Evolutionary conservation across 30 jellyfish, hydroid and myxozoan species (phyloP), one percentile per base, ranked within the genome.

Genomic region (Catostylus mosaicus): DNA sequence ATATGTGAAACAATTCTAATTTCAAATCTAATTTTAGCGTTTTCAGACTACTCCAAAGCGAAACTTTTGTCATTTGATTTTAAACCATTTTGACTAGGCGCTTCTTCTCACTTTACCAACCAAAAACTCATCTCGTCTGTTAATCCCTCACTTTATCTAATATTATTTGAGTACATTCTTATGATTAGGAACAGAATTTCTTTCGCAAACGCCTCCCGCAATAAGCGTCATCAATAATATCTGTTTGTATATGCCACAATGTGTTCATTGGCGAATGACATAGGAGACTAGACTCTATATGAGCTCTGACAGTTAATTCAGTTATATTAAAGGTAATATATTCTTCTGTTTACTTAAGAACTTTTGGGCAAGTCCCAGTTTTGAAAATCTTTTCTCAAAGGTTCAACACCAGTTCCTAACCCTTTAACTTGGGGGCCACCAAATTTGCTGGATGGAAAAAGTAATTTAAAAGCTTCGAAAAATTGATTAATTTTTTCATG

Each of bases 1-100:
- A 68, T 68, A 36, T 46, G 59, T 34, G 80, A 35, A 68, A 68
- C 80, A 68, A 68, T 68, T 30, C 31, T 59, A 32, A 24, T 46
- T 33, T 68, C n/a, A 35, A 68, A 68, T 37, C 80, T 68, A 68
- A 68, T 68, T 68, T 68, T 36, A 68, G 80, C 71, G 38, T 68
- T 36, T 26, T 68, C 22, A 33, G 80, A 18, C 64, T 12, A 24
- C 59, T 31, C 29, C 36, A 31, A 68, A 68, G 80, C 57, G 22
- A 37, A 34, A 26, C 80, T 37, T 68, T 68, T 68, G 64, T 68
- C 60, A 8, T 18, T 68, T 6, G 19, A 68, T 35, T 24, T 68
- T 68, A 68, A 68, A 36, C 80, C 80, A 38, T 33, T 68, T 68
- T 68, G 80, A 27, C 29, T 30, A 66, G 78, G 59, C 78, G 57